These are phyloP conservation scores for Drosophila persimilis DNA, from an alignment of 1,140 invertebrate species.

Conservation along the genomic window DNA sequence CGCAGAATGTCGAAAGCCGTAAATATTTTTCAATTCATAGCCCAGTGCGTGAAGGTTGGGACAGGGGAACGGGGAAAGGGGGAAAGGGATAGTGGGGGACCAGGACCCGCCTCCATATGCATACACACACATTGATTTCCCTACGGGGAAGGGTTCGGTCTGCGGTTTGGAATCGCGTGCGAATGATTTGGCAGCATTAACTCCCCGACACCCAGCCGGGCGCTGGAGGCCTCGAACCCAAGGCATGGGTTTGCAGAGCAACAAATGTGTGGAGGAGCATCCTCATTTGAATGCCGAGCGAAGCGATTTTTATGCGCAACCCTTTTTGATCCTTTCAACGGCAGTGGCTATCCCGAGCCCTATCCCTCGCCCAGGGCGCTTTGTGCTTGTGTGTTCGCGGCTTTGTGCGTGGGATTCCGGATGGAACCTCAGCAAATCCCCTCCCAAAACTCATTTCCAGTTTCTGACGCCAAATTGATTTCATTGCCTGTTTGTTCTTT, in stretches of 20 bases:
- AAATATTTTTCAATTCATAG: conserved; percentile 79
- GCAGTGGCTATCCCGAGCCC: neutral
- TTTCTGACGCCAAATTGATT: conserved; percentile 73
- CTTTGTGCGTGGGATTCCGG: conserved; percentile 1
- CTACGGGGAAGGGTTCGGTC: conserved; percentile 42
- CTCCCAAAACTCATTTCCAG: conserved; percentile 68
- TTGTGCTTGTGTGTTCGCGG: conserved; percentile 29
- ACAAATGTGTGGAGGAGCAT: conserved; percentile 44
- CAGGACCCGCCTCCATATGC: conserved; percentile 25
- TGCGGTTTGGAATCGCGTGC: conserved; percentile 73
- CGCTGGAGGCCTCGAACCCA: conserved; percentile 12
- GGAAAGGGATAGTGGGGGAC: neutral
- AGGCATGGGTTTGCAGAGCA: conserved; percentile 31
- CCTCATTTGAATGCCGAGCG: conserved; percentile 61
- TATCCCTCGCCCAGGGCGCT: conserved; percentile 42
- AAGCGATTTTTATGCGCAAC: conserved; percentile 30
- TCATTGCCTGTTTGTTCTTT: conserved; percentile 53
- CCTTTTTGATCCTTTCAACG: conserved; percentile 43
- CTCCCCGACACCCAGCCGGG: conserved; percentile 52
- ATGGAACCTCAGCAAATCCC: conserved; percentile 59
- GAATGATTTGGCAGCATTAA: conserved; percentile 75
- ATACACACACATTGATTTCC: conserved; percentile 60
- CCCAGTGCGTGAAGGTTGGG: conserved; percentile 36
- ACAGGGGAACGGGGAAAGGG: conserved; percentile 25
- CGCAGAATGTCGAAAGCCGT: conserved; percentile 74